A percentile compares a stretch with the other conserved stretches of the same genome.
Evolutionary conservation across 2,888 invertebrate species (phyloP).

Genomic region (Drosophila emarginata): DNA sequence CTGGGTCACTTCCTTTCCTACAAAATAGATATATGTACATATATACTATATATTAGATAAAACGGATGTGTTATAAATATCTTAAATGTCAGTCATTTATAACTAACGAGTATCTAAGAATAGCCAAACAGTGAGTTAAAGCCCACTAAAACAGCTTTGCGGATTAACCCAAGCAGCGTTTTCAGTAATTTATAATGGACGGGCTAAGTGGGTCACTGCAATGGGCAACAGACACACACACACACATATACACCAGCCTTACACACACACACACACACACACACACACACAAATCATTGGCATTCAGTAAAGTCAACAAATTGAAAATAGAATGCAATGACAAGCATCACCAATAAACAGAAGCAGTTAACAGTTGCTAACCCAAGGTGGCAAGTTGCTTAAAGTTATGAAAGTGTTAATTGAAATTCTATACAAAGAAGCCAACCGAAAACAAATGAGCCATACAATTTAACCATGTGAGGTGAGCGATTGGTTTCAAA

Average conservation of each 20-base stretch:
- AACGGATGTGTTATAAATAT: background rate
- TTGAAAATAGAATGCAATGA: slow-evolving; percentile 57
- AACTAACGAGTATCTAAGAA: slow-evolving; percentile 21
- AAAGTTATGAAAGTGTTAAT: slow-evolving; percentile 62
- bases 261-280: slow-evolving; percentile 24
- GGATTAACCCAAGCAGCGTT: slow-evolving; percentile 41
- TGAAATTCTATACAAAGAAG: slow-evolving; percentile 44
- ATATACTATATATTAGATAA: background rate
- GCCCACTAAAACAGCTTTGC: slow-evolving; percentile 39
- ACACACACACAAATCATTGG: slow-evolving; percentile 29
- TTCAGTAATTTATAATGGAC: slow-evolving; percentile 31
- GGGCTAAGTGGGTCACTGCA: slow-evolving; percentile 45
- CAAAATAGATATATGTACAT: no score
- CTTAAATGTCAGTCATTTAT: slow-evolving; percentile 5
- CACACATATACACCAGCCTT: slow-evolving; percentile 24
- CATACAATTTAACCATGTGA: slow-evolving; percentile 2
- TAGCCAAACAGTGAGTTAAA: slow-evolving; percentile 9
- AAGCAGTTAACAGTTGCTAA: slow-evolving; percentile 17
- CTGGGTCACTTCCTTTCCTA: no score
- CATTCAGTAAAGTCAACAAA: slow-evolving; percentile 44
- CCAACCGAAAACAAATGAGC: slow-evolving; percentile 27
- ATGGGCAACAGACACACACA: slow-evolving; percentile 22
- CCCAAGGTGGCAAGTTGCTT: slow-evolving; percentile 37
- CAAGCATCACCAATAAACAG: slow-evolving; percentile 29
- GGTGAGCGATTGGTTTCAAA: slow-evolving; percentile 1